These are phyloP conservation scores for Eulacestoma nigropectus DNA, from an alignment of 2,113 vertebrate species.

Conservation along the genomic window DNA sequence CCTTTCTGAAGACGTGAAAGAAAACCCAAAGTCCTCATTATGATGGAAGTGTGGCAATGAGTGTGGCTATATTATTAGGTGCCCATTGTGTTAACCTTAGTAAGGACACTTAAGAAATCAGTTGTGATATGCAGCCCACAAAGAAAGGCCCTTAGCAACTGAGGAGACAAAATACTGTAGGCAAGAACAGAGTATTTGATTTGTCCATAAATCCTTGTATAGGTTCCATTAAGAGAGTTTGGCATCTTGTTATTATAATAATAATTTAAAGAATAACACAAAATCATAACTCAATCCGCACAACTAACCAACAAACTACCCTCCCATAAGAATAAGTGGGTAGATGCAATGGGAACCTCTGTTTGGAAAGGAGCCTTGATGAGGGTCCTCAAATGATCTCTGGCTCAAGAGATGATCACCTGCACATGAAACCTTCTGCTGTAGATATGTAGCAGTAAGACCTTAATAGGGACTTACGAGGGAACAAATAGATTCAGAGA, in stretches of 20 bases:
- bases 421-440: background rate
- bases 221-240: background rate
- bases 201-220: background rate
- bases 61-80: background rate
- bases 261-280: background rate
- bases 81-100: background rate
- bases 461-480: background rate
- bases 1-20: background rate
- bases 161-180: background rate
- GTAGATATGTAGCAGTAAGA: background rate
- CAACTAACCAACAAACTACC: background rate
- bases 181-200: background rate
- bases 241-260: background rate
- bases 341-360: background rate
- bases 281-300: background rate
- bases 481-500: background rate
- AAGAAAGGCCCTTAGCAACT: background rate
- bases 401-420: background rate
- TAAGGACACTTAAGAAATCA: background rate
- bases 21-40: background rate
- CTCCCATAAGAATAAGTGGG: background rate
- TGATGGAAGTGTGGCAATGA: background rate
- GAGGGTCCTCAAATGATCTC: background rate
- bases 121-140: background rate
- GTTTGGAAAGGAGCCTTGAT: background rate